Conservation (phyloP, 1,140 invertebrate genomes). For the Homalodisca vitripennis region DNA sequence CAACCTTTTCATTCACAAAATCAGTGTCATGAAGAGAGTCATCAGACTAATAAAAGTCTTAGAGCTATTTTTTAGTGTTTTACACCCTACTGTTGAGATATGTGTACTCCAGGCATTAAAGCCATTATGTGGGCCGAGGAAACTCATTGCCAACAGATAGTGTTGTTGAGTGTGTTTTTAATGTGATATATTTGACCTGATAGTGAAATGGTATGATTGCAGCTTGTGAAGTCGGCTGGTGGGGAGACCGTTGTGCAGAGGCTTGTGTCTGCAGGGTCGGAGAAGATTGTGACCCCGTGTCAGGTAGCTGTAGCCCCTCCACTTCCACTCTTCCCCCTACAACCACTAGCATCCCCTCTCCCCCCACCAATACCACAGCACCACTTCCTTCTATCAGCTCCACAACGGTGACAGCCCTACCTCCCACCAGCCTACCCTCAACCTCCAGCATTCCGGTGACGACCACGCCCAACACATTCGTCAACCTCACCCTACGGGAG, state of each 20-base stretch:
- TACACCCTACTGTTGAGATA: too few relatives aligned
- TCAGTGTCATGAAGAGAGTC: too few relatives aligned
- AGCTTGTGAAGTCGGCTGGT: constrained; percentile 88
- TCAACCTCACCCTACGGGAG: constrained; percentile 6
- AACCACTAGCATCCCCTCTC: neutral
- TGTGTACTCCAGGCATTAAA: too few relatives aligned
- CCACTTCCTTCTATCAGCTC: neutral
- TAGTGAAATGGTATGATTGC: too few relatives aligned
- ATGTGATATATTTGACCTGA: too few relatives aligned
- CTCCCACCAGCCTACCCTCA: neutral
- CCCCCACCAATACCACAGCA: neutral
- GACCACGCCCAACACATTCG: neutral
- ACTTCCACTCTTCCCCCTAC: constrained; percentile 3
- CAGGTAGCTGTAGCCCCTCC: constrained; percentile 59
- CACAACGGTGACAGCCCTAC: neutral
- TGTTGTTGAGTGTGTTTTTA: too few relatives aligned
- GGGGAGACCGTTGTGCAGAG: constrained; percentile 81
- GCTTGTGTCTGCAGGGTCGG: constrained; percentile 74
- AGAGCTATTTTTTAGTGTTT: too few relatives aligned
- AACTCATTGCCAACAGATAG: too few relatives aligned
- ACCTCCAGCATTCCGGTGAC: neutral
- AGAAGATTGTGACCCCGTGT: constrained; percentile 71
- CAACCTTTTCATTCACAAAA: too few relatives aligned
- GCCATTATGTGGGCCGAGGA: too few relatives aligned
- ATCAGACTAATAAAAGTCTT: too few relatives aligned